phyloP scores from a whole-genome alignment of 2,888 invertebrate genomes.

The Hipparchia sbordonii region DNA sequence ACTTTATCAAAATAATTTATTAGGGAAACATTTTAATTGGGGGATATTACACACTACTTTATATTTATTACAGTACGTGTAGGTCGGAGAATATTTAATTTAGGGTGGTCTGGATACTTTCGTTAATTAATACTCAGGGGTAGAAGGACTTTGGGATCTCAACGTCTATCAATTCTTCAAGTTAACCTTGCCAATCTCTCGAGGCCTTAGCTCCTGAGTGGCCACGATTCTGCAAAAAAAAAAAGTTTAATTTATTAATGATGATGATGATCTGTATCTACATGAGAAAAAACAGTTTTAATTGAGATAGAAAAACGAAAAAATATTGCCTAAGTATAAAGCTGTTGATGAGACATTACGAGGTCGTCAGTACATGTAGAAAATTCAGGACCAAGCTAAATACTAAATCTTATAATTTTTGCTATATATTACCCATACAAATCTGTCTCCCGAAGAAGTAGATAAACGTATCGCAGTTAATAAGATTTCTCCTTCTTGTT shows the following conservation, averaged over 20 bases:
- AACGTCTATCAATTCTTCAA: too few species aligned
- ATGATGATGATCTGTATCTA: too few species aligned
- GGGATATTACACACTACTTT: background rate
- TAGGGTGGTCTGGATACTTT: background rate
- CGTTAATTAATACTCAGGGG: too few species aligned
- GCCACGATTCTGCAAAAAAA: too few species aligned
- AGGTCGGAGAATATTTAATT: background rate
- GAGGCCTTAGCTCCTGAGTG: too few species aligned
- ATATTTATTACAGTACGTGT: background rate
- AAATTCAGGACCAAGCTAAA: background rate
- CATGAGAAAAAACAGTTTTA: too few species aligned
- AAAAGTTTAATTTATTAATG: too few species aligned
- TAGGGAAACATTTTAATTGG: slow-evolving; percentile 12
- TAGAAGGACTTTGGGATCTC: too few species aligned
- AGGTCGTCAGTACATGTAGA: background rate
- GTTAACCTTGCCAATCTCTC: too few species aligned
- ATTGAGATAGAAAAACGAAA: too few species aligned
- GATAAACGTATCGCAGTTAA: slow-evolving; percentile 22
- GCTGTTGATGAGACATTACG: background rate
- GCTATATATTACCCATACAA: slow-evolving; percentile 1
- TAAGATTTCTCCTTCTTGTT: slow-evolving; percentile 40
- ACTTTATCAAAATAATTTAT: slow-evolving; percentile 19
- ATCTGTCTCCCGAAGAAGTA: slow-evolving; percentile 18
- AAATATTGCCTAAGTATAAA: too few species aligned
- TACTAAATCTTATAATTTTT: background rate